Evolutionary conservation across 1,140 invertebrate genomes (phyloP).

Genomic region (Penaeus japonicus): DNA sequence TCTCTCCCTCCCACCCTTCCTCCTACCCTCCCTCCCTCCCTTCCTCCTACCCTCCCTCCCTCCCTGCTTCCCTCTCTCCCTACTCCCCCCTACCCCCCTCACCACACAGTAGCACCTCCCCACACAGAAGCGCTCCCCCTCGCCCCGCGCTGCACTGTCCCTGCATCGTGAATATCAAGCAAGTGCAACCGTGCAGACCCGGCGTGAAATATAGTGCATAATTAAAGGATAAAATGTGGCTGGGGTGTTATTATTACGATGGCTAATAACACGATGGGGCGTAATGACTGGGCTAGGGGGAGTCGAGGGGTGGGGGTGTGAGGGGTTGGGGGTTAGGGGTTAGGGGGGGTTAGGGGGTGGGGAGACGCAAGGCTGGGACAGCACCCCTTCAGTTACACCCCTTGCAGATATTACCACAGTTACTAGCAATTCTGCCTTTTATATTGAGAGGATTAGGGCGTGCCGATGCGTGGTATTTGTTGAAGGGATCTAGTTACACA

Average conservation of each 20-base stretch:
- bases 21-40: no score
- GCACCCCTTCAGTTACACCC: no score
- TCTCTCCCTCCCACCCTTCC: no score
- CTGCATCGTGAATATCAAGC: slow-evolving; percentile 25
- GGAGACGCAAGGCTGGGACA: neutral
- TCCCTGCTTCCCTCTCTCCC: no score
- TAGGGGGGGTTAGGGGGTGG: neutral
- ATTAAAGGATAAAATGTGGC: slow-evolving; percentile 55
- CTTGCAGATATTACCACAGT: no score
- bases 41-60: no score
- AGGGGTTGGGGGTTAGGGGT: neutral
- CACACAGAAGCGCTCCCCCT: neutral
- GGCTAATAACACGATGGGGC: slow-evolving; percentile 44
- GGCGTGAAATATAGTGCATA: slow-evolving; percentile 48
- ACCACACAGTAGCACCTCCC: no score
- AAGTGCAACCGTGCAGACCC: slow-evolving; percentile 23
- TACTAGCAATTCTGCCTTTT: no score
- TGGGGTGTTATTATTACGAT: slow-evolving; percentile 47
- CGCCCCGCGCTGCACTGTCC: neutral
- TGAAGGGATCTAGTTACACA: no score
- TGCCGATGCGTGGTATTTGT: no score
- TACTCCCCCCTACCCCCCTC: no score
- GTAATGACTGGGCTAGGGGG: slow-evolving; percentile 7
- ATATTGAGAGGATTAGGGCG: no score
- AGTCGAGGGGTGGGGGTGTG: neutral